These are phyloP conservation scores for Trochalopteron elliotii DNA, from an alignment of 2,113 vertebrate genomes.

Conservation along the genomic window DNA sequence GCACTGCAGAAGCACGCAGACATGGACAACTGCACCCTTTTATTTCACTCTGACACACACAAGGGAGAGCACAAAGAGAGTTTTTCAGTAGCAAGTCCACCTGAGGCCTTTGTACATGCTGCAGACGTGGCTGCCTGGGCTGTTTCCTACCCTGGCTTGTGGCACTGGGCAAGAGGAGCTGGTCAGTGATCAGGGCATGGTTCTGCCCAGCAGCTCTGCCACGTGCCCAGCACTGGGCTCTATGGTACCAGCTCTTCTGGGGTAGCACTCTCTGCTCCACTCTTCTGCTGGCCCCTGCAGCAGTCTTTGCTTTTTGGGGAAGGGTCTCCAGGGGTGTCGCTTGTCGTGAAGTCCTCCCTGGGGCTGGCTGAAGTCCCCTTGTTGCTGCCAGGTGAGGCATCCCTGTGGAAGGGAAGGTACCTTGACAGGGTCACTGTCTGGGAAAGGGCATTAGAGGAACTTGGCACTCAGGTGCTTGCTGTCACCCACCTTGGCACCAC, in stretches of 20 bases:
- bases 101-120: background rate
- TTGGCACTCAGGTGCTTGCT: rapidly evolving
- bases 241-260: slow-evolving; percentile 41
- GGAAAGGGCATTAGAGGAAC: background rate
- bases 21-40: background rate
- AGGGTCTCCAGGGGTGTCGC: slow-evolving; percentile 24
- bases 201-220: background rate
- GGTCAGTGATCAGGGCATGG: rapidly evolving
- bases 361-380: slow-evolving; percentile 26
- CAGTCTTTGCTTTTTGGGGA: slow-evolving; percentile 63
- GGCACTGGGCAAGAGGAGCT: background rate
- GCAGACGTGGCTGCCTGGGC: rapidly evolving
- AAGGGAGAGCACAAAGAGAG: background rate
- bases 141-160: background rate
- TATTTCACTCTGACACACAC: background rate
- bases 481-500: slow-evolving; percentile 66
- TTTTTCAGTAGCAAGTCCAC: background rate
- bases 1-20: background rate
- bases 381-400: background rate
- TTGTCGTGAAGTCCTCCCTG: background rate
- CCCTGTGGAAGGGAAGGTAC: slow-evolving; percentile 49
- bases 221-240: rapidly evolving
- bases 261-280: background rate
- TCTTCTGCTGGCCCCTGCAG: slow-evolving; percentile 32
- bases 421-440: background rate